A percentile compares a stretch with the other conserved stretches of the same genome.
Evolutionary conservation across 2,888 invertebrate genomes (phyloP).

Genomic region (Microchrysa polita): DNA sequence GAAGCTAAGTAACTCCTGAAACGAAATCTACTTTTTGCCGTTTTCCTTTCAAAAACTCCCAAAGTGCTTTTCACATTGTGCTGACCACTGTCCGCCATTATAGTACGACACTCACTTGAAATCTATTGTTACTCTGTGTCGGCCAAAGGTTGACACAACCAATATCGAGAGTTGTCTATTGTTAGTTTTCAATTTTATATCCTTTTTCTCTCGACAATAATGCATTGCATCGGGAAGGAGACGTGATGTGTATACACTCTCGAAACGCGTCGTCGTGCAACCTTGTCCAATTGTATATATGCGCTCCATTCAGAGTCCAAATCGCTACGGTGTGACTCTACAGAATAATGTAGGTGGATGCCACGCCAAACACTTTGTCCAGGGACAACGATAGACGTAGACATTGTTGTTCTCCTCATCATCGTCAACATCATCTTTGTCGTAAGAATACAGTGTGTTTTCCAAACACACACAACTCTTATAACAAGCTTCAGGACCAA

Average conservation of each 20-base stretch:
- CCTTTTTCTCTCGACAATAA: conserved; percentile 12
- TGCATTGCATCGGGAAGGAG: not conserved
- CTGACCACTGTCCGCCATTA: conserved; percentile 29
- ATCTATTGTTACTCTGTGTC: conserved; percentile 16
- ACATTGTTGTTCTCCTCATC: too few relatives aligned
- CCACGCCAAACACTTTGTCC: too few relatives aligned
- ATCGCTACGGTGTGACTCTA: too few relatives aligned
- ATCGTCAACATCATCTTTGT: too few relatives aligned
- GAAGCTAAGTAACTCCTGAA: too few relatives aligned
- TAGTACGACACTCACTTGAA: conserved; percentile 3
- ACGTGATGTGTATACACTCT: too few relatives aligned
- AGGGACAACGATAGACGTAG: too few relatives aligned
- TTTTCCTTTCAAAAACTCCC: too few relatives aligned
- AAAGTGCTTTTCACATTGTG: not conserved
- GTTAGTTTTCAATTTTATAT: conserved; percentile 34
- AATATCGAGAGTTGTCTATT: conserved; percentile 8
- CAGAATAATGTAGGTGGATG: too few relatives aligned
- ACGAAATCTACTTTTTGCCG: too few relatives aligned
- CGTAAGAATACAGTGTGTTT: conserved; percentile 1
- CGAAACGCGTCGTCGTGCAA: not conserved
- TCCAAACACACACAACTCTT: conserved; percentile 20
- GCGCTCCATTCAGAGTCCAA: too few relatives aligned
- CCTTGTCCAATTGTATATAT: not conserved
- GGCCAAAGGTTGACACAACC: conserved; percentile 24
- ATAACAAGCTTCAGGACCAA: conserved; percentile 8